A percentile compares a stretch with the other conserved stretches of the same genome.
phyloP scores from a whole-genome alignment of 2,888 invertebrate species.

The Cordilura impudica region DNA sequence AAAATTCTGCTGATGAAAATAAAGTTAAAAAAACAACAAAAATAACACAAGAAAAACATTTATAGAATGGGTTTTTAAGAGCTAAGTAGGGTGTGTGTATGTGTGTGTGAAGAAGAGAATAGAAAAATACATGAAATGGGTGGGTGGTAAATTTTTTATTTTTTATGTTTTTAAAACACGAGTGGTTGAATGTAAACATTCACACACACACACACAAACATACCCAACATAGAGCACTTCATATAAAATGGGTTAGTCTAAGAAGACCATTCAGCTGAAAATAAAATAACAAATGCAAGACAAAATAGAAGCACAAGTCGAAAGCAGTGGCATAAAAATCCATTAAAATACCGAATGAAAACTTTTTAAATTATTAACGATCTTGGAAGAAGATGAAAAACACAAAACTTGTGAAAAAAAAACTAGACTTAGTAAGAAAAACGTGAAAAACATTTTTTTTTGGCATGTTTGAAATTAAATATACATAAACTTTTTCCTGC shows the following conservation, averaged over 20 bases:
- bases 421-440: neutral
- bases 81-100: too few relatives aligned
- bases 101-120: too few relatives aligned
- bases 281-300: constrained; percentile 4
- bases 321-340: constrained; percentile 37
- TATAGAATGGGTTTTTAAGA: constrained; percentile 30
- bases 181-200: neutral
- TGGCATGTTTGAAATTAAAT: neutral
- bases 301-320: neutral
- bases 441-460: constrained; percentile 2
- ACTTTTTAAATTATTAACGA: constrained; percentile 49
- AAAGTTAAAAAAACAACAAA: constrained; percentile 13
- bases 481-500: constrained; percentile 5
- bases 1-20: constrained; percentile 21
- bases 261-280: constrained; percentile 7
- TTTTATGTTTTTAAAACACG: neutral
- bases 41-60: neutral
- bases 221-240: neutral
- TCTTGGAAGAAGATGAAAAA: constrained; percentile 12
- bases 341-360: constrained; percentile 52
- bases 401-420: neutral
- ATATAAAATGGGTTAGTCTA: constrained; percentile 41
- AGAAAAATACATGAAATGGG: neutral
- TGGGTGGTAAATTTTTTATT: too few relatives aligned
- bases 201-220: neutral